Evolutionary conservation across 1,140 invertebrate genomes (phyloP), one percentile per base, ranked within the genome.

Genomic region (Latrodectus geometricus): DNA sequence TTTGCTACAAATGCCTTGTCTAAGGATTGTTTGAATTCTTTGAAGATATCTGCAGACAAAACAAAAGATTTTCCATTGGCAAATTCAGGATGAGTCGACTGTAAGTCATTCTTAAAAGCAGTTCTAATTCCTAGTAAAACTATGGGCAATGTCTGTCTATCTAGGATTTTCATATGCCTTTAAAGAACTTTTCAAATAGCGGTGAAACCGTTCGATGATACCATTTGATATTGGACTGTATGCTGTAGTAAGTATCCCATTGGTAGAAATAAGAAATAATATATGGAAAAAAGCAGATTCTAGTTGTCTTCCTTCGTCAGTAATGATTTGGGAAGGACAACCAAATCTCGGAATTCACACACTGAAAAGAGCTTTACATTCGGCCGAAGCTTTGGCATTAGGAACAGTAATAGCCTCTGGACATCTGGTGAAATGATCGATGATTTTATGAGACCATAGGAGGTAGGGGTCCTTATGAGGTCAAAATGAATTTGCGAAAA

Each of bases 301-400:
- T 83, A 92, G 92, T 82, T 92, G 90, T 8, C 88, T 89, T 0
- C 91, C 92, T 83, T 92, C 91, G 78, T 93, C 92, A 5, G 91
- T 89, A 0, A 88, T 91, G 78, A 91, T 89, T 23, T 73, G 81
- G 54, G 48, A 8, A 21, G 90, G 89, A 68, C 75, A 50, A 61
- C 90, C 91, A 88, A 89, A 91, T 14, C 90, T 68, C 14, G 89
- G 48, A 17, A 92, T 89, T 91, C 91, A 92, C n/a, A 74, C 78
- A 17, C 72, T 52, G 35, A 90, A 87, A 48, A 92, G 88, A 8
- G 89, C 88, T 73, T 76, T 74, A n/a, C 90, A 90, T 14, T 90
- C 89, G 3, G 90, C 90, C 69, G 90, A 89, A 20, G 92, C 90
- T 17, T 89, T 72, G 80, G 90, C 90, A 65, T 92, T 89, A 9